Percentiles rank a stretch among this genome's conserved stretches.
Evolutionary conservation across 2,113 vertebrate species (phyloP).

Genomic region (Parus major): DNA sequence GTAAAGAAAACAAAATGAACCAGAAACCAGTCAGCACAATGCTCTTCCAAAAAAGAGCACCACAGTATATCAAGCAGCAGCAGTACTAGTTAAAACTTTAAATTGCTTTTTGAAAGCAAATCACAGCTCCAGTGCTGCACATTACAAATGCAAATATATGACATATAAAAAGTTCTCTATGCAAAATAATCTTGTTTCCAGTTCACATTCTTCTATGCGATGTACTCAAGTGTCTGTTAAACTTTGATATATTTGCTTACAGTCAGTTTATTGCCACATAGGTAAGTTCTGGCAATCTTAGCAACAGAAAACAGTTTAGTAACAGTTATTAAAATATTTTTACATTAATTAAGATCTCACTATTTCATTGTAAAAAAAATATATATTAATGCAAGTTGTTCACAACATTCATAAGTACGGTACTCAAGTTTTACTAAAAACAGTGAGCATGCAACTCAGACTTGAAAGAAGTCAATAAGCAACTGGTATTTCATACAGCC

Average conservation of each 20-base stretch:
- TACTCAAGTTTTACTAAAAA: slow-evolving; percentile 43
- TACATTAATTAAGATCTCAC: slow-evolving; percentile 14
- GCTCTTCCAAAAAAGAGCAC: slow-evolving; percentile 7
- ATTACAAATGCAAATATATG: slow-evolving; percentile 47
- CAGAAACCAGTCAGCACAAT: background rate
- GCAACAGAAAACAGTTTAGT: slow-evolving; percentile 37
- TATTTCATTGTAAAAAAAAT: slow-evolving; percentile 41
- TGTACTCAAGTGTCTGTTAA: slow-evolving; percentile 20
- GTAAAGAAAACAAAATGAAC: background rate
- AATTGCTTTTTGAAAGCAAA: slow-evolving; percentile 46
- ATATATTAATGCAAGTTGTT: slow-evolving; percentile 36
- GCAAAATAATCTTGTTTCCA: slow-evolving; percentile 20
- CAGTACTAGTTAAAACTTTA: background rate
- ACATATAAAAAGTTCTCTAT: slow-evolving; percentile 11
- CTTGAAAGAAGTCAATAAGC: slow-evolving; percentile 30
- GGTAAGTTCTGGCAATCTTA: background rate
- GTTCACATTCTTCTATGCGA: slow-evolving; percentile 19
- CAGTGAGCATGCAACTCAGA: slow-evolving; percentile 49
- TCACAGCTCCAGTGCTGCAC: slow-evolving; percentile 33
- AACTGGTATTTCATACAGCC: slow-evolving; percentile 51
- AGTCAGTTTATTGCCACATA: slow-evolving; percentile 12
- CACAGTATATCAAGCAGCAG: background rate
- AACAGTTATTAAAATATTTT: slow-evolving; percentile 65
- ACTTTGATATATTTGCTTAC: background rate
- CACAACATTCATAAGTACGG: slow-evolving; percentile 48